Base-by-base conservation (phyloP, 64 coral and sea anemone species). In the Montipora sp. region DNA sequence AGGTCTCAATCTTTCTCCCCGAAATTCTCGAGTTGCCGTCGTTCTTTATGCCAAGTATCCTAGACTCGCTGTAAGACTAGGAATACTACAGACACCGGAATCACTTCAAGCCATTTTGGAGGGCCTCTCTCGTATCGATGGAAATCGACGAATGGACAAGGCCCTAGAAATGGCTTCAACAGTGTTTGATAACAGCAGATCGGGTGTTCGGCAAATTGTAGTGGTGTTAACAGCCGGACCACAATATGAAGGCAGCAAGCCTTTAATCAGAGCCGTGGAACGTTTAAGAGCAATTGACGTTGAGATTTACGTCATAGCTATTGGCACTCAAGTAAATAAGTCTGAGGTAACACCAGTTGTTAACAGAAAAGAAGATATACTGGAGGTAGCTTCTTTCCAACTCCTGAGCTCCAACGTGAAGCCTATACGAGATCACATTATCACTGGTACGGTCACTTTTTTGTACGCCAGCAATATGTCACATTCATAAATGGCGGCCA, bases 41-140 rank as follows among this genome's bases (percentile, higher is more conserved):
- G 61, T 96, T 4, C 86, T 87, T 69, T 96, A 96, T 77, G 81
- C 91, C 58, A 80, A 61, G 36, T 75, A 90, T 77, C 53, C 95
- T 23, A 83, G 80, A n/a, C 58, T 83, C 8, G 53, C 51, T 8
- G 36, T 67, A 22, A 19, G 10, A 8, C 44, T 72, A 15, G 82
- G 82, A 51, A n/a, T 71, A 50, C 15, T 71, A 14, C 7, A 85
- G 8, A 72, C 61, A 22, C 36, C 82, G 47, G 63, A 71, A 15
- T 48, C 46, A 2, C 47, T 85, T 13, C 8, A 16, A 4, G 48
- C 15, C 16, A 71, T 7, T 18, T 19, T 85, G 1, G 65, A 71
- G 8, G 46, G 82, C 15, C 63, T 72, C 4, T n/a, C 82, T 1
- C 65, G 18, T 58, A 6, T 93, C 1, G 75, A n/a, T 58, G 91